phyloP scores from a whole-genome alignment of 2,113 vertebrate genomes.

The Marmota monax region DNA sequence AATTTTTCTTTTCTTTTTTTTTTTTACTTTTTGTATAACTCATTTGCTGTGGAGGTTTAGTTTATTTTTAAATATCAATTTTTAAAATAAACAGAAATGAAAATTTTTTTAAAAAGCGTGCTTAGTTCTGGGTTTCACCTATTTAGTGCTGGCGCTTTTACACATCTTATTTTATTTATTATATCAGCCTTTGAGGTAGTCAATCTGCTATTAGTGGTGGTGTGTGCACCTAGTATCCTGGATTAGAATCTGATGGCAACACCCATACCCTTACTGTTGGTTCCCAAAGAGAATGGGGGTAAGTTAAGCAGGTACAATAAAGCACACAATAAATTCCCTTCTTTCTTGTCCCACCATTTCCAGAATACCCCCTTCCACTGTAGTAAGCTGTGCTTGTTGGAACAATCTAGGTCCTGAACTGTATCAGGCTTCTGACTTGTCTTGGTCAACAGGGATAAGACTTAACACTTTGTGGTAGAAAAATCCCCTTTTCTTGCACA shows the following conservation, averaged over 20 bases:
- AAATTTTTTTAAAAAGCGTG: neutral
- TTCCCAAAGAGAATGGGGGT: no score
- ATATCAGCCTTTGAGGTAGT: no score
- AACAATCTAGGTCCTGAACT: neutral
- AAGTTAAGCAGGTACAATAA: neutral
- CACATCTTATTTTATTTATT: no score
- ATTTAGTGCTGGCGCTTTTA: no score
- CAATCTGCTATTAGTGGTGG: no score
- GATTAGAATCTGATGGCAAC: no score
- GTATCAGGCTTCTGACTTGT: neutral
- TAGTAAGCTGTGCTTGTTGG: neutral
- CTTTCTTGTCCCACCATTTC: neutral
- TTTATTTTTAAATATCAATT: conserved; percentile 37
- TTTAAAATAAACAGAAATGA: neutral
- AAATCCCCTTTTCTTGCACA: neutral
- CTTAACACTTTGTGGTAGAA: neutral
- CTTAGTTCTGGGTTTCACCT: no score
- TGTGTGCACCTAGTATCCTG: no score
- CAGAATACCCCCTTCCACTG: neutral
- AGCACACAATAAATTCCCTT: neutral
- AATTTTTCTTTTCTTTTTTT: neutral
- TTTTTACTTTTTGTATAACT: neutral
- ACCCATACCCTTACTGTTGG: no score
- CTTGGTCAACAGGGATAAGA: neutral
- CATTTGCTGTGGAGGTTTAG: neutral